These are phyloP conservation scores for Galaxea fascicularis DNA, from an alignment of 92 coral and sea anemone genomes.

Conservation along the genomic window DNA sequence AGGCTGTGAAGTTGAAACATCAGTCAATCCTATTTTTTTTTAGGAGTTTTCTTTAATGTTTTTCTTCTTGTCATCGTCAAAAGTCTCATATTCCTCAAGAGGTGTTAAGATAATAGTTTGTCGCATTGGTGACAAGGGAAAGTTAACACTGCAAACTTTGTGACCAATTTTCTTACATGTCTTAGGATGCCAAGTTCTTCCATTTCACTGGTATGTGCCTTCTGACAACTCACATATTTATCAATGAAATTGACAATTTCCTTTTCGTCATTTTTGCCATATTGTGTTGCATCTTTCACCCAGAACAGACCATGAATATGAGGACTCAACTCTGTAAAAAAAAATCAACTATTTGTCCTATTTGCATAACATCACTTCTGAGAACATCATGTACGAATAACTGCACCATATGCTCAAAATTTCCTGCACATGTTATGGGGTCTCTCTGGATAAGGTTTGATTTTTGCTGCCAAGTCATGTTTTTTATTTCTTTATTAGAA, in stretches of 20 bases:
- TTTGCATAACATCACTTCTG: slow-evolving; percentile 3
- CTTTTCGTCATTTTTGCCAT: slow-evolving; percentile 35
- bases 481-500: slow-evolving; percentile 58
- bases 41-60: slow-evolving; percentile 20
- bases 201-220: slow-evolving; percentile 22
- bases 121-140: slow-evolving; percentile 1
- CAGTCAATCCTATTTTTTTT: slow-evolving; percentile 18
- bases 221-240: slow-evolving; percentile 65
- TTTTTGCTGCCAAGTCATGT: slow-evolving; percentile 79
- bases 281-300: slow-evolving; percentile 58
- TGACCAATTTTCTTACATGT: background rate
- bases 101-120: background rate
- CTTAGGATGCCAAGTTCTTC: slow-evolving; percentile 41
- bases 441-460: slow-evolving; percentile 77
- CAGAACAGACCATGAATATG: slow-evolving; percentile 74
- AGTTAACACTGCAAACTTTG: background rate
- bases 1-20: too few species aligned
- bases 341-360: slow-evolving; percentile 35
- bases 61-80: slow-evolving; percentile 7
- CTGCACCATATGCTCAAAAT: slow-evolving; percentile 60
- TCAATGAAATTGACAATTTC: slow-evolving; percentile 64
- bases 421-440: slow-evolving; percentile 79
- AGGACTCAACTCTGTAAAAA: slow-evolving; percentile 70
- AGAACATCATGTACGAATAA: slow-evolving; percentile 2
- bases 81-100: slow-evolving; percentile 4